Evolutionary conservation across 2,797 vertebrate species (phyloP).

Genomic region (Anguilla marmorata): DNA sequence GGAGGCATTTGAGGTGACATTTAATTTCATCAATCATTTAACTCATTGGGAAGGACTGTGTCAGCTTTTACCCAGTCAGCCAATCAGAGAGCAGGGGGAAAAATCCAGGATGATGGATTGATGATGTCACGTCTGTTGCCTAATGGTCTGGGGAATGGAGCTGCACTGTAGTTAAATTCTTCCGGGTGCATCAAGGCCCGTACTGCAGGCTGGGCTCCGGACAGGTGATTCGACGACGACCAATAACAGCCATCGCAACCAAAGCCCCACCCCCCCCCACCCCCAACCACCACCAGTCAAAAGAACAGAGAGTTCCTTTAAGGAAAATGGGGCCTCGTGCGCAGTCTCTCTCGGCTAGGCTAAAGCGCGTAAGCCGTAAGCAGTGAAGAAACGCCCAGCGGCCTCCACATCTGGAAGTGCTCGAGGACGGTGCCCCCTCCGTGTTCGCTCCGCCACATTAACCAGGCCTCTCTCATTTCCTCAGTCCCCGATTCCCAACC

Average conservation of each 20-base stretch:
- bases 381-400: slow-evolving; percentile 46
- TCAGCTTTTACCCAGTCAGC: neutral
- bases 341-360: slow-evolving; percentile 59
- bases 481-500: slow-evolving; percentile 26
- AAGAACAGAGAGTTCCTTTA: slow-evolving; percentile 31
- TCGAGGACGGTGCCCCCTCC: slow-evolving; percentile 36
- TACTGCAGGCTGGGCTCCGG: neutral
- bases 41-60: neutral
- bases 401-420: slow-evolving; percentile 68
- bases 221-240: neutral
- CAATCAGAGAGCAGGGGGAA: neutral
- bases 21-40: neutral
- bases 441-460: slow-evolving; percentile 60
- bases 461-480: slow-evolving; percentile 24
- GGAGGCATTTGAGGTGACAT: neutral
- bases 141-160: neutral
- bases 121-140: neutral
- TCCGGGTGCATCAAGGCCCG: neutral
- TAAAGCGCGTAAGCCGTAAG: slow-evolving; percentile 53
- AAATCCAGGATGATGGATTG: neutral
- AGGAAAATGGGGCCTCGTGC: slow-evolving; percentile 63
- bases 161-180: neutral
- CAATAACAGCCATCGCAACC: neutral
- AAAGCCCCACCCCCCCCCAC: neutral
- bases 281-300: neutral